These are phyloP conservation scores for Andrena dorsata DNA, from an alignment of 2,888 invertebrate genomes.

Conservation along the genomic window DNA sequence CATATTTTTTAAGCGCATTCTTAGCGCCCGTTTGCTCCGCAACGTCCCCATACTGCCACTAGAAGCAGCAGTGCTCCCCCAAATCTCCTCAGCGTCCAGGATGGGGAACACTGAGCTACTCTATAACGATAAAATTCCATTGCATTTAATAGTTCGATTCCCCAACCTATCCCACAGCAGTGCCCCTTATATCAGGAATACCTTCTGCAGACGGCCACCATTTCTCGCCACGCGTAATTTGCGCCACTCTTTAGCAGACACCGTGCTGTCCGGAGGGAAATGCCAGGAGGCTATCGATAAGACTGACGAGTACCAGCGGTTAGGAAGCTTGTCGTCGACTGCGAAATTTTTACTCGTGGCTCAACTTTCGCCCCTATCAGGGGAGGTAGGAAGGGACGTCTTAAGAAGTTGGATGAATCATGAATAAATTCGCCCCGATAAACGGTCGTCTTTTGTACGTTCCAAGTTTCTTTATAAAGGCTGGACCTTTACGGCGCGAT, in stretches of 20 bases:
- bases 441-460: slow-evolving; percentile 61
- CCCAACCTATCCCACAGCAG: too few species aligned
- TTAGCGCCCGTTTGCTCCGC: too few species aligned
- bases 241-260: slow-evolving; percentile 1
- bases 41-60: too few species aligned
- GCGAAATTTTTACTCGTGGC: slow-evolving; percentile 37
- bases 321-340: slow-evolving; percentile 28
- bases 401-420: slow-evolving; percentile 71
- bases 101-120: too few species aligned
- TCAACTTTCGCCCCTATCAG: slow-evolving; percentile 45
- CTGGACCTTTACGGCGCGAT: slow-evolving; percentile 45
- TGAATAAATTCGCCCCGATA: slow-evolving; percentile 69
- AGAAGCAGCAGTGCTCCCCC: too few species aligned
- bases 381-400: slow-evolving; percentile 21
- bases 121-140: too few species aligned
- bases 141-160: too few species aligned
- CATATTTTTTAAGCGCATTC: too few species aligned
- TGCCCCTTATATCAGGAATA: not conserved
- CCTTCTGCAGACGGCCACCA: not conserved
- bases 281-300: slow-evolving; percentile 34
- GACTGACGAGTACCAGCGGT: slow-evolving; percentile 33
- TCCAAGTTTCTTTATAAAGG: slow-evolving; percentile 63
- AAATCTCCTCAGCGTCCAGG: too few species aligned
- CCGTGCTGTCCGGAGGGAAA: not conserved
- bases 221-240: not conserved